These are phyloP conservation scores for Eucidaris tribuloides DNA, from an alignment of 35 echinoderm and acorn worm genomes.

Conservation along the genomic window DNA sequence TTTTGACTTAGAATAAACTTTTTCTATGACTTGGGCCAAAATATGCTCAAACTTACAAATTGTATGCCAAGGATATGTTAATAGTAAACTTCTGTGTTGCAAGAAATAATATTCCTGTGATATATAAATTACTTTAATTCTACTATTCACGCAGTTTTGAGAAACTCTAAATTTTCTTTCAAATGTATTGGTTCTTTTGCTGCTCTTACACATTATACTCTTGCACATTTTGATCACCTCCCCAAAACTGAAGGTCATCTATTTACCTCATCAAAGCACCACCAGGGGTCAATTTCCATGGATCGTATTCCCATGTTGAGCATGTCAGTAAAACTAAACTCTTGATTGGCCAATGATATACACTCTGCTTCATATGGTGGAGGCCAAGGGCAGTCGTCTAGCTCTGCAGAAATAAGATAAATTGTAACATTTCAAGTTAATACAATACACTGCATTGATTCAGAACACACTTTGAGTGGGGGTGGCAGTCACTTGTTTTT, in stretches of 20 bases:
- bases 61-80: too few species aligned
- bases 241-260: too few species aligned
- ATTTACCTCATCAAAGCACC: slow-evolving; percentile 77
- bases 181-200: neutral
- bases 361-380: slow-evolving; percentile 68
- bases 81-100: neutral
- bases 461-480: too few species aligned
- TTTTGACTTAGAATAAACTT: too few species aligned
- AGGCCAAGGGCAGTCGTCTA: slow-evolving; percentile 78
- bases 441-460: too few species aligned
- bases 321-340: slow-evolving; percentile 79
- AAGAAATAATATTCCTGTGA: neutral
- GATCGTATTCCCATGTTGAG: slow-evolving; percentile 81
- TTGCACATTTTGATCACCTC: too few species aligned
- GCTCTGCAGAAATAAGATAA: neutral
- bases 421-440: too few species aligned
- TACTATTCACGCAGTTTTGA: neutral
- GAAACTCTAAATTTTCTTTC: neutral
- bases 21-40: too few species aligned
- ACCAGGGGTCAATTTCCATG: slow-evolving; percentile 85
- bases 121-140: neutral
- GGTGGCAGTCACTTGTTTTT: too few species aligned
- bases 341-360: slow-evolving; percentile 73
- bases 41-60: too few species aligned
- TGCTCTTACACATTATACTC: neutral